Evolutionary conservation across 2,797 vertebrate genomes (phyloP).

Genomic region (Poecilia velifera): DNA sequence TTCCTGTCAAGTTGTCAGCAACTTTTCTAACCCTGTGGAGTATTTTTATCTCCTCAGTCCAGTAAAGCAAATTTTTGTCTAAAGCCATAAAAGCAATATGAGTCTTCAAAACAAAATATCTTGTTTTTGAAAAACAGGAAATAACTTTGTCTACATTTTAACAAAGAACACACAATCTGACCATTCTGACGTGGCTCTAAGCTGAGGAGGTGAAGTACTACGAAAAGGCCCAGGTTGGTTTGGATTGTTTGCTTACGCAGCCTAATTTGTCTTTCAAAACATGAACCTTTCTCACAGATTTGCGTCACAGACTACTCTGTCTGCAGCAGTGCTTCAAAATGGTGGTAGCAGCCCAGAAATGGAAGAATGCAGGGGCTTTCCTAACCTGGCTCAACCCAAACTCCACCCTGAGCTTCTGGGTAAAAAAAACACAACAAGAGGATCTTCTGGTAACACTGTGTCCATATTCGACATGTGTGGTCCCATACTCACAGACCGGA

Average conservation of each 20-base stretch:
- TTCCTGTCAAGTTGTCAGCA: neutral
- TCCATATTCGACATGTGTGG: neutral
- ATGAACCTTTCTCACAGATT: neutral
- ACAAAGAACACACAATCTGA: neutral
- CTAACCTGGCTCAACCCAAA: slow-evolving; percentile 1
- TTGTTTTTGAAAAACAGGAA: neutral
- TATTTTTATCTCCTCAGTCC: neutral
- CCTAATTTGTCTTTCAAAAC: neutral
- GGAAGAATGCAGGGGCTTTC: slow-evolving; percentile 4
- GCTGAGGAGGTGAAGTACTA: neutral
- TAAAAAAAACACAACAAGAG: neutral
- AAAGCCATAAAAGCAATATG: neutral
- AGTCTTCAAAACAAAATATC: neutral
- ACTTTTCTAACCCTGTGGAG: neutral
- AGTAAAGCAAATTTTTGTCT: neutral
- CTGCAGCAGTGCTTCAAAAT: neutral
- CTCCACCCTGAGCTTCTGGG: neutral
- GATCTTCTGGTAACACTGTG: neutral
- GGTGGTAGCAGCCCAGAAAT: neutral
- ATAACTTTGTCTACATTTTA: neutral
- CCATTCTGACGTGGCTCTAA: neutral
- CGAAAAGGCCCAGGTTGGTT: neutral
- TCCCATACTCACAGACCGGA: neutral
- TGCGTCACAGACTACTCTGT: neutral
- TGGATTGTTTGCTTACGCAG: neutral